These are phyloP conservation scores for Andricus curvator DNA, from an alignment of 2,888 invertebrate species.

Conservation along the genomic window DNA sequence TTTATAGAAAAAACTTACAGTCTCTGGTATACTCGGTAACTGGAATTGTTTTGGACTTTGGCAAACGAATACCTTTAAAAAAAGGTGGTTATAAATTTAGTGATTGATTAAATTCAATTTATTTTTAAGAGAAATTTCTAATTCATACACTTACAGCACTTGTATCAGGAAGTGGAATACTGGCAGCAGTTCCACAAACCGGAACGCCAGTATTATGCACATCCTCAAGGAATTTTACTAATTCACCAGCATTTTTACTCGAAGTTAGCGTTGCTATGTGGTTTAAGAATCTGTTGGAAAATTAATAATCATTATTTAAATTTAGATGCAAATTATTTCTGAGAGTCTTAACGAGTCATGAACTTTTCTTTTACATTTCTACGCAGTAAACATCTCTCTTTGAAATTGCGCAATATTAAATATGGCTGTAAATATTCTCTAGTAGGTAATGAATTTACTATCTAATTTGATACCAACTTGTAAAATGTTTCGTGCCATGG, in stretches of 20 bases:
- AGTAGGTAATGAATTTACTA: slow-evolving; percentile 6
- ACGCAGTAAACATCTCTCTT: background rate
- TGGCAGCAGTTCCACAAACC: slow-evolving; percentile 84
- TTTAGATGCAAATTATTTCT: slow-evolving; percentile 19
- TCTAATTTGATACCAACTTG: slow-evolving; percentile 80
- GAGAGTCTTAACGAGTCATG: background rate
- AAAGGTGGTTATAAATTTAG: background rate
- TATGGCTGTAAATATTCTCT: background rate
- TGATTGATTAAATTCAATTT: slow-evolving; percentile 1
- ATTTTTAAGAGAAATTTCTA: background rate
- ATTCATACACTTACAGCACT: slow-evolving; percentile 79
- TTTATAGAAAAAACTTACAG: slow-evolving; percentile 83
- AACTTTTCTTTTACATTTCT: slow-evolving; percentile 9
- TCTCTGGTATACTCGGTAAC: slow-evolving; percentile 96
- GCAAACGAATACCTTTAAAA: slow-evolving; percentile 87
- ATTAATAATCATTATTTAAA: slow-evolving; percentile 32
- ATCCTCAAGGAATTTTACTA: slow-evolving; percentile 83
- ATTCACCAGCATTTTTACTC: slow-evolving; percentile 80
- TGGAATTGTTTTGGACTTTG: slow-evolving; percentile 89
- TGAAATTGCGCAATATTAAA: slow-evolving; percentile 10
- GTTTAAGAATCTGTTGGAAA: slow-evolving; percentile 85
- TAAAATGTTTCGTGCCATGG: slow-evolving; percentile 99
- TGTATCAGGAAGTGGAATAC: slow-evolving; percentile 80
- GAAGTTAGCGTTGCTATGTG: slow-evolving; percentile 88
- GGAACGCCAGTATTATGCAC: slow-evolving; percentile 85